phyloP scores from a whole-genome alignment of 35 echinoderm and acorn worm genomes.

The Apostichopus parvimensis region DNA sequence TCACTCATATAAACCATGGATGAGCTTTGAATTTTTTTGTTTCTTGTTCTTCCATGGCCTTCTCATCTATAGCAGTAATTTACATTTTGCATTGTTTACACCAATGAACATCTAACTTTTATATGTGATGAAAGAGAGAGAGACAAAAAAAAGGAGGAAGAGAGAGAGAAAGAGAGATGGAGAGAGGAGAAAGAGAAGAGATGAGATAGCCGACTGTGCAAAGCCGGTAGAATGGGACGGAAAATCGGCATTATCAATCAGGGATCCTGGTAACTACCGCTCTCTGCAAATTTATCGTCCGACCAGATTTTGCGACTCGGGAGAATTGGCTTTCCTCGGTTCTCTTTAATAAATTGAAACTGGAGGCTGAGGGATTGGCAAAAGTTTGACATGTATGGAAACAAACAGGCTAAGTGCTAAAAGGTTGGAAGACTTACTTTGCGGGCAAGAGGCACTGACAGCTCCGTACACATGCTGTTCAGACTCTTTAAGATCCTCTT shows the following conservation, averaged over 20 bases:
- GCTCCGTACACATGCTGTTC: constrained; percentile 98
- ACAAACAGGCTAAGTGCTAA: constrained; percentile 19
- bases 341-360: constrained; percentile 16
- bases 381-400: not conserved
- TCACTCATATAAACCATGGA: not conserved
- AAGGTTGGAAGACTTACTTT: constrained; percentile 68
- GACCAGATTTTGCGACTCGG: constrained; percentile 5
- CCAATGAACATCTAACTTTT: constrained; percentile 14
- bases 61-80: not conserved
- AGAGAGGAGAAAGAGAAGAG: too few relatives aligned
- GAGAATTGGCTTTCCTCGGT: not conserved
- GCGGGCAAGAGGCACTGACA: constrained; percentile 87
- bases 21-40: not conserved
- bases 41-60: not conserved
- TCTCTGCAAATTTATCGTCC: not conserved
- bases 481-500: constrained; percentile 96
- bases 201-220: too few relatives aligned
- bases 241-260: constrained; percentile 12
- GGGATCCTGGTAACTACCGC: not conserved
- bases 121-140: constrained; percentile 17
- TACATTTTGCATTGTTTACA: constrained; percentile 23
- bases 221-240: not conserved
- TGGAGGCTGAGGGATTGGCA: constrained; percentile 10
- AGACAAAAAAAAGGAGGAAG: not conserved
- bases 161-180: not conserved